phyloP scores from a whole-genome alignment of 1,140 invertebrate genomes.

The Colletes latitarsis region DNA sequence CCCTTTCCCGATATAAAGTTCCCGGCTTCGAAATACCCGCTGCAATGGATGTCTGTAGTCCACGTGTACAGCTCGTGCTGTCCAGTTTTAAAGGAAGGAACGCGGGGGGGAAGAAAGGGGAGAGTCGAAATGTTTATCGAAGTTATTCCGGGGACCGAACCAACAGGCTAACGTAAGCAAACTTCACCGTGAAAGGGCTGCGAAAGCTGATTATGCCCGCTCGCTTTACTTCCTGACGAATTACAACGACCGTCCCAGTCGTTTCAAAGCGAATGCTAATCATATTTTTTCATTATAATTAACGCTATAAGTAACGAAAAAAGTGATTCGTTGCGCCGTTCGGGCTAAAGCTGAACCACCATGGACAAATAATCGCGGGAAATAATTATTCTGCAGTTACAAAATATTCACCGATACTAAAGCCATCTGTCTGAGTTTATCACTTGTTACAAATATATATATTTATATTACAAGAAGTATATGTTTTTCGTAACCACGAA shows the following conservation, averaged over 20 bases:
- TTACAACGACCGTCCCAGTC: conserved; percentile 42
- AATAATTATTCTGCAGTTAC: background rate
- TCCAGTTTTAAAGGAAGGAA: conserved; percentile 16
- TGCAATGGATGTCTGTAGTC: conserved; percentile 14
- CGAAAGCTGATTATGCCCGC: conserved; percentile 62
- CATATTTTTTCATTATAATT: conserved; percentile 41
- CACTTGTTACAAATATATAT: no score
- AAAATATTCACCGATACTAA: no score
- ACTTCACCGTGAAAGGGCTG: conserved; percentile 61
- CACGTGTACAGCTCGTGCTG: conserved; percentile 36
- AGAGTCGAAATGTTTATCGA: conserved; percentile 69
- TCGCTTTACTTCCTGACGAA: conserved; percentile 53
- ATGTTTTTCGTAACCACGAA: no score
- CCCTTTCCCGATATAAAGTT: background rate
- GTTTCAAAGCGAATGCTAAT: conserved; percentile 30
- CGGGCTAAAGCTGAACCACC: no score
- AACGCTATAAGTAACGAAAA: background rate
- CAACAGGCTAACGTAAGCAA: conserved; percentile 71
- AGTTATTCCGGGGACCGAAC: conserved; percentile 69
- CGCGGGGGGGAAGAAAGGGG: conserved; percentile 11
- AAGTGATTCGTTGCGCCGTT: background rate
- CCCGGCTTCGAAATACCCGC: conserved; percentile 5
- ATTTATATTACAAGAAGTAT: no score
- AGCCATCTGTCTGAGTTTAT: no score
- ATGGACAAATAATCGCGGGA: background rate